phyloP scores from a whole-genome alignment of 2,888 invertebrate species.

The Callyntrura guangdongensis region DNA sequence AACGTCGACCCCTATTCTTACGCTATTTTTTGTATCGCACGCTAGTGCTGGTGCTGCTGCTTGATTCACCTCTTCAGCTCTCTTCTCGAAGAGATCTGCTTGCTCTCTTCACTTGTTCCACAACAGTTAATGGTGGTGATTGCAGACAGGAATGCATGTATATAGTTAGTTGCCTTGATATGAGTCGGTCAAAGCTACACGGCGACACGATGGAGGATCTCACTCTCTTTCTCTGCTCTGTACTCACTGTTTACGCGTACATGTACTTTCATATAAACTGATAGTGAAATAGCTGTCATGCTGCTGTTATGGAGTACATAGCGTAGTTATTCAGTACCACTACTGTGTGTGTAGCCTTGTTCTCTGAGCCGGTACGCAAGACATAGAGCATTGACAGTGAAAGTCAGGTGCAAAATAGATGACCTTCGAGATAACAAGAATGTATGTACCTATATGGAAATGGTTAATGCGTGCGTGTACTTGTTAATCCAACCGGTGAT shows the following conservation, averaged over 20 bases:
- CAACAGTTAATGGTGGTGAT: slow-evolving; percentile 27
- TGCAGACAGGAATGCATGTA: neutral
- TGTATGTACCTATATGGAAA: neutral
- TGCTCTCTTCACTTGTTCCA: slow-evolving; percentile 11
- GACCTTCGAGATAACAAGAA: slow-evolving; percentile 18
- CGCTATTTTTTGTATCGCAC: neutral
- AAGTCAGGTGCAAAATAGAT: neutral
- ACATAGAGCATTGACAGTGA: slow-evolving; percentile 1
- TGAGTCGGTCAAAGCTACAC: slow-evolving; percentile 46
- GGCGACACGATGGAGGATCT: slow-evolving; percentile 24
- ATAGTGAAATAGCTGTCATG: neutral
- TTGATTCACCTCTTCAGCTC: slow-evolving; percentile 17
- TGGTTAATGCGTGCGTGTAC: neutral
- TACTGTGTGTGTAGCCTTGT: neutral
- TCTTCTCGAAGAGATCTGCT: neutral
- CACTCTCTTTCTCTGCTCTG: slow-evolving; percentile 8
- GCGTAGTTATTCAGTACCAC: neutral
- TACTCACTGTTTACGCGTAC: slow-evolving; percentile 19
- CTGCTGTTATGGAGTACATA: neutral
- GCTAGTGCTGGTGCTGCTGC: neutral
- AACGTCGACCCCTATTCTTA: slow-evolving; percentile 7
- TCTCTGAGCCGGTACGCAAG: neutral
- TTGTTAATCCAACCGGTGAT: neutral
- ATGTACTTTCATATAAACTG: neutral
- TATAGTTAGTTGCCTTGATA: slow-evolving; percentile 21